These are phyloP conservation scores for Alcedo quadribrachys DNA, from an alignment of 2,797 vertebrate species.

Conservation along the genomic window DNA sequence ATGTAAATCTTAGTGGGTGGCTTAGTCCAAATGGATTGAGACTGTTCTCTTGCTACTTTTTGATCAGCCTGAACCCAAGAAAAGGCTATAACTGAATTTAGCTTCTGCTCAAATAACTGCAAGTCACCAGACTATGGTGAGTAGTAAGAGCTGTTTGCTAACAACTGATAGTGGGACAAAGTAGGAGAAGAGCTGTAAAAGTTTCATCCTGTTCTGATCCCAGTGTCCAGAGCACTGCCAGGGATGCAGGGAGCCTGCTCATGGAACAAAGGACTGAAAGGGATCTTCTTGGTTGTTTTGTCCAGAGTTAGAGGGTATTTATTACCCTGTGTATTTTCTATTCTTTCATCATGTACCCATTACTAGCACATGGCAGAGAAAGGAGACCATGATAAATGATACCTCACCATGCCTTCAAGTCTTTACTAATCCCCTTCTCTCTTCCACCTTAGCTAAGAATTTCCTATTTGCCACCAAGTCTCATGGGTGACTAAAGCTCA, in stretches of 20 bases:
- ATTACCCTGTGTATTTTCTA: background rate
- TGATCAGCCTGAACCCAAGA: background rate
- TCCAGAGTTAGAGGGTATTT: background rate
- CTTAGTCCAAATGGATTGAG: constrained; percentile 28
- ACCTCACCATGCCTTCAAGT: background rate
- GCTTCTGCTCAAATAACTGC: background rate
- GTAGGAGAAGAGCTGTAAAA: background rate
- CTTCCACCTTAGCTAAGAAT: constrained; percentile 26
- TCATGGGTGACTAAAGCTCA: background rate
- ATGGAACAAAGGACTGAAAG: background rate
- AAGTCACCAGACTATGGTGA: background rate
- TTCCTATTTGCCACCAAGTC: background rate
- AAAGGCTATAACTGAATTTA: background rate
- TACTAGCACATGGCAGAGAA: background rate
- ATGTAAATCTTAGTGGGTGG: constrained; percentile 55
- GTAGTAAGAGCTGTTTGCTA: background rate
- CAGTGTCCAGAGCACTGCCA: background rate
- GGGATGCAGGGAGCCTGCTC: background rate
- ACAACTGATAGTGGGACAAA: background rate
- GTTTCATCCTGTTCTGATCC: background rate
- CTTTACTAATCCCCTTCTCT: constrained; percentile 4
- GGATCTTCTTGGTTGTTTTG: background rate
- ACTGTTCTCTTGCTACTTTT: constrained; percentile 12
- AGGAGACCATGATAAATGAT: background rate
- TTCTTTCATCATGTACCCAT: background rate